Evolutionary conservation across 2,888 invertebrate genomes (phyloP), one percentile per base, ranked within the genome.

Genomic region (Lysandra coridon): DNA sequence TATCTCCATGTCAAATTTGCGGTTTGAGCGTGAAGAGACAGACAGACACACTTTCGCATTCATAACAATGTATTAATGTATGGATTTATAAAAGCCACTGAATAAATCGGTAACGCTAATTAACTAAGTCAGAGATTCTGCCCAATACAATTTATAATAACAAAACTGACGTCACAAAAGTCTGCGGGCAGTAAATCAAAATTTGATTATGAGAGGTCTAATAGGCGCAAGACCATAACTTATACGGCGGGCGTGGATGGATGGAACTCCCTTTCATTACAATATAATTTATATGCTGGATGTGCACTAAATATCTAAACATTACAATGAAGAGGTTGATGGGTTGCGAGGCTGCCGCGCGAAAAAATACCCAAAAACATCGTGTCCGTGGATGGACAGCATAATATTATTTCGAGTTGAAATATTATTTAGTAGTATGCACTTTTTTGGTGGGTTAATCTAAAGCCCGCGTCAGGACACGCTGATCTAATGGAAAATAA

Each of bases 291-390:
- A 90, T 92, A 88, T 83, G 88, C 85, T 86, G 85, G 84, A 84
- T 84, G 87, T 88, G 88, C 88, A 89, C 87, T 90, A 90, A 90
- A 90, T 88, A 90, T 88, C 88, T 90, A 88, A 90, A 87, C 88
- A 88, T 88, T 90, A 91, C 91, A 91, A 90, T 90, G 89, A 90
- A 90, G 88, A 84, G 88, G 88, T 87, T 88, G 88, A 88, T 88
- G 86, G 85, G 85, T 82, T 80, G 83, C 84, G 85, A 80, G 81
- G 88, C 88, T 86, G 87, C 86, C 83, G 86, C 85, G 85, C 81
- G 83, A 84, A 86, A 85, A 85, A 85, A 86, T 83, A 80, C 82
- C 81, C 85, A 85, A 86, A 83, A 80, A 81, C 84, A 85, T 84
- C 23, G 49, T 37, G 12, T 57, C 14, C 7, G 64, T 1, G 80